Conservation (phyloP, 2,888 invertebrate genomes). For the Griposia aprilina region DNA sequence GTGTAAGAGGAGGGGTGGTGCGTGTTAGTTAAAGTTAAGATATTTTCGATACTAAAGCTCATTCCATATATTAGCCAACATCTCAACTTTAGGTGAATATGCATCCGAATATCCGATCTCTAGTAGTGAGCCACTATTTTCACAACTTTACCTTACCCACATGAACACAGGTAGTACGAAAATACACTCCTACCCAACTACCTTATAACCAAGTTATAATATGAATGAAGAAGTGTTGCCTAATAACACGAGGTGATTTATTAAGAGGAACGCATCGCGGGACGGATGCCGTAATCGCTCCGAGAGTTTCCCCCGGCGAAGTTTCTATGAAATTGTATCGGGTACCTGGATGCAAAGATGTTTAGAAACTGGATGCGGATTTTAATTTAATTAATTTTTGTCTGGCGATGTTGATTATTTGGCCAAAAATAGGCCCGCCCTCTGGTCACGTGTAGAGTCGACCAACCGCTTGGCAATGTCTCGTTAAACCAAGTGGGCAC, state of each 20-base stretch:
- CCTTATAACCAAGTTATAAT: slow-evolving; percentile 67
- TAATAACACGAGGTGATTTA: slow-evolving; percentile 76
- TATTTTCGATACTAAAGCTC: too few relatives aligned
- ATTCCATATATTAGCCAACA: too few relatives aligned
- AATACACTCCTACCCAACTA: slow-evolving; percentile 7
- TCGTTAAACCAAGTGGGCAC: too few relatives aligned
- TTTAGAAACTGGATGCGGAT: slow-evolving; percentile 45
- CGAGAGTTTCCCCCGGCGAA: slow-evolving; percentile 62
- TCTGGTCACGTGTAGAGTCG: too few relatives aligned
- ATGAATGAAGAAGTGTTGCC: slow-evolving; percentile 71
- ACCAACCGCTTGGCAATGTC: too few relatives aligned
- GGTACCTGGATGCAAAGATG: slow-evolving; percentile 65
- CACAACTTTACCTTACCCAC: not conserved
- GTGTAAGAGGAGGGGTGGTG: too few relatives aligned
- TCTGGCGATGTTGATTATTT: too few relatives aligned
- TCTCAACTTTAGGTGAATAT: too few relatives aligned
- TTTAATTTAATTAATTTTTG: not conserved
- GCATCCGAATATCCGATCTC: too few relatives aligned
- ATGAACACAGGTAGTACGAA: slow-evolving; percentile 23
- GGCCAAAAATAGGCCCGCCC: too few relatives aligned
- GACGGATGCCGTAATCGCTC: slow-evolving; percentile 73
- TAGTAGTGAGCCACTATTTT: not conserved
- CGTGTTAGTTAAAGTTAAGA: too few relatives aligned
- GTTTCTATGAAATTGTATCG: slow-evolving; percentile 76
- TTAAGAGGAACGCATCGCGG: slow-evolving; percentile 67